phyloP scores from a whole-genome alignment of 2,888 invertebrate genomes.

The Tuta absoluta region DNA sequence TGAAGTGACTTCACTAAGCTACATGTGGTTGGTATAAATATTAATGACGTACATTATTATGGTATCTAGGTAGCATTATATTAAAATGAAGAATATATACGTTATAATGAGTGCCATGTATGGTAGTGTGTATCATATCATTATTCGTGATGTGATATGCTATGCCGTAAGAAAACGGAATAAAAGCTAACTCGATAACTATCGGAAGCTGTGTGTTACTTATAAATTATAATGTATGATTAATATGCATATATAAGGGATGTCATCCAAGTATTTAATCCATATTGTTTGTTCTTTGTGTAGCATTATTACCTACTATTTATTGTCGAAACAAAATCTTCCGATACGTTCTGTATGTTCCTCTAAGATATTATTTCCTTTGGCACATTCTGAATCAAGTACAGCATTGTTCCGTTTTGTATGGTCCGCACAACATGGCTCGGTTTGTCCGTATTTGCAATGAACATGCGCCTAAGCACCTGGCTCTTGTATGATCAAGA shows the following conservation, averaged over 20 bases:
- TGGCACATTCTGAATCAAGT: constrained; percentile 36
- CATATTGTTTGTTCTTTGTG: neutral
- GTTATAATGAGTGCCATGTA: neutral
- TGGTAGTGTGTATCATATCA: neutral
- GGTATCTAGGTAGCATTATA: neutral
- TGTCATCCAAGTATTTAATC: too few species aligned
- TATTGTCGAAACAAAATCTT: neutral
- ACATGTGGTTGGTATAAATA: constrained; percentile 47
- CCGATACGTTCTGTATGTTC: neutral
- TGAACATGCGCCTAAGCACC: constrained; percentile 35
- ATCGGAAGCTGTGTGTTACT: too few species aligned
- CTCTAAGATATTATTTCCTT: neutral
- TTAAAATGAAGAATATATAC: neutral
- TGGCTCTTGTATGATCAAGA: constrained; percentile 38
- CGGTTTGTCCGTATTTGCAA: constrained; percentile 46
- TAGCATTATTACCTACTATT: too few species aligned
- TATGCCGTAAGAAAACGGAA: too few species aligned
- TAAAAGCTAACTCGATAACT: too few species aligned
- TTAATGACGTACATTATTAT: constrained; percentile 35
- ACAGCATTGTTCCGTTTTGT: constrained; percentile 40
- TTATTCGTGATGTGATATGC: neutral
- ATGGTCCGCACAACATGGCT: constrained; percentile 1
- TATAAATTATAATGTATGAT: too few species aligned
- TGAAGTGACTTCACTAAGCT: constrained; percentile 27
- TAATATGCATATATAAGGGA: too few species aligned